Base-by-base conservation (phyloP, 2,113 vertebrate species). In the Psilopsiagon aurifrons region DNA sequence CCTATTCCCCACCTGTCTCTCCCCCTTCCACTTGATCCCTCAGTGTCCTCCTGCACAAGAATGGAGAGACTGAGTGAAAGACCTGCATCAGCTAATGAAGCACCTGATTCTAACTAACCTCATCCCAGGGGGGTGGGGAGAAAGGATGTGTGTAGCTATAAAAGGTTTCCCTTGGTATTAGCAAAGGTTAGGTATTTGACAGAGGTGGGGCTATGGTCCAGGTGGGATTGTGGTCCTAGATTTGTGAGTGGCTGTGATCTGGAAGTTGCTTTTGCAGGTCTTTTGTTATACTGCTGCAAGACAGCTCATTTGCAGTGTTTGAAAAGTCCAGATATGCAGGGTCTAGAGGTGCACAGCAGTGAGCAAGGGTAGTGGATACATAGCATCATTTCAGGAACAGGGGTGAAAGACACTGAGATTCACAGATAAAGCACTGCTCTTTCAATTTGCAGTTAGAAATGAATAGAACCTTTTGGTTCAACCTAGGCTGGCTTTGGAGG, bases 391-490 rank as follows among this genome's bases (percentile, higher is more conserved):
- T 46, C 27, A 39, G 73, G 25, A 63, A 24, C 20, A 49, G 20
- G 0, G 0, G n/a, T 44, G 59, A 37, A 28, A 68, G 66, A 73
- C 4, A 25, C 25, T 19, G 29, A 0, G 3, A 11, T 25, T 52
- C 35, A 55, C 18, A 52, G 66, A 9, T 28, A 44, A 20, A 16
- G 12, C 7, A 16, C 43, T 10, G 22, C 4, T n/a, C 47, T 67
- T 49, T n/a, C 35, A n/a, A 8, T 23, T 44, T 83, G 35, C 1
- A 4, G 15, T 11, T 39, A 3, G 39, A 78, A 94, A 86, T 14
- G 15, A 63, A 83, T 43, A 54, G 23, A 55, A 12, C 0, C 3
- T 57, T 79, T 79, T 33, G 35, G 37, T 24, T 63, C 25, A 69
- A 16, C 28, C 60, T 23, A 51, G 11, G 39, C 66, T 83, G 39